Conservation (phyloP, 2,797 vertebrate genomes). For the Crocodylus rhombifer region DNA sequence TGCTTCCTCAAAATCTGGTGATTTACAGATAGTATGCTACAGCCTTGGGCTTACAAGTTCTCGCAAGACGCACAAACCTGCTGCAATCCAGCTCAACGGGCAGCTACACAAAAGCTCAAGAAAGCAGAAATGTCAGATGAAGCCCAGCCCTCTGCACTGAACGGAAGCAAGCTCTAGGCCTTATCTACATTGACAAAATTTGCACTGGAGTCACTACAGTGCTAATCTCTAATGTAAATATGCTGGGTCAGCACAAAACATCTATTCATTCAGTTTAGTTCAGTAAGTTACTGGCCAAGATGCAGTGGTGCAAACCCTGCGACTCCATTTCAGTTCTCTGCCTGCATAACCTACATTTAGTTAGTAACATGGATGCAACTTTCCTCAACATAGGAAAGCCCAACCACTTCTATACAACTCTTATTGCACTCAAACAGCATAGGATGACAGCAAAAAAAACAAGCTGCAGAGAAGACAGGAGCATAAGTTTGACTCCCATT, state of each 20-base stretch:
- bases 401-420: not conserved
- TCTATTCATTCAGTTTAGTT: not conserved
- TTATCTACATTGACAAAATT: not conserved
- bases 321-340: not conserved
- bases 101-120: not conserved
- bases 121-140: rapidly evolving
- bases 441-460: not conserved
- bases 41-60: not conserved
- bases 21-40: not conserved
- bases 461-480: not conserved
- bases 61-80: not conserved
- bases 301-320: not conserved
- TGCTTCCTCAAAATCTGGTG: not conserved
- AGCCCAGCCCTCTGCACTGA: not conserved
- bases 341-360: not conserved
- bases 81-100: not conserved
- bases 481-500: not conserved
- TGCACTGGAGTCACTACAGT: not conserved
- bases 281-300: not conserved
- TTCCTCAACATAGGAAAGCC: not conserved
- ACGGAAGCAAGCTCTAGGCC: not conserved
- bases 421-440: not conserved
- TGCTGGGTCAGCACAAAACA: not conserved
- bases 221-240: not conserved
- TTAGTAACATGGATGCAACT: not conserved